These are phyloP conservation scores for Formicarius rufipectus DNA, from an alignment of 2,113 vertebrate genomes.

Conservation along the genomic window DNA sequence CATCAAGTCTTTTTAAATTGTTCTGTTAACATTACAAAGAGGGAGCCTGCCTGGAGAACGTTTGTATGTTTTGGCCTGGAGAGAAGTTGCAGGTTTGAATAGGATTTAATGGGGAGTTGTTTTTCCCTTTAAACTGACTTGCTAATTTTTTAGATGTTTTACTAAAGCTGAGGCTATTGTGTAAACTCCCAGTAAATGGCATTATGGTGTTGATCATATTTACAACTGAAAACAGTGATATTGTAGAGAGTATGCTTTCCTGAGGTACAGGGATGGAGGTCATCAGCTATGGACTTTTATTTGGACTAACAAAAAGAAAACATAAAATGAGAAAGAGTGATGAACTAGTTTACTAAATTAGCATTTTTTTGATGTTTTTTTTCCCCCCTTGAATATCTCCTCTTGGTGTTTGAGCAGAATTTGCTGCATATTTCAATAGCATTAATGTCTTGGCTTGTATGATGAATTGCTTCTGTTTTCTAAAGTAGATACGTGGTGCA, in stretches of 20 bases:
- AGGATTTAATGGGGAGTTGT: slow-evolving; percentile 39
- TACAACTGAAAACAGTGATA: slow-evolving; percentile 66
- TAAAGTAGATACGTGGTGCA: neutral
- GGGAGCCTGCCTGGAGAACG: neutral
- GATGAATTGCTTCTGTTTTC: neutral
- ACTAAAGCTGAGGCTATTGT: slow-evolving; percentile 33
- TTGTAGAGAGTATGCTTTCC: slow-evolving; percentile 50
- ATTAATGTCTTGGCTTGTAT: neutral
- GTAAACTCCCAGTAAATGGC: slow-evolving; percentile 37
- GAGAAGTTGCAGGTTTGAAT: slow-evolving; percentile 49
- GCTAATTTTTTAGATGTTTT: slow-evolving; percentile 67
- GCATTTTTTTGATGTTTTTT: neutral
- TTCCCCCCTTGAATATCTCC: neutral
- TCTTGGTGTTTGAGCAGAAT: neutral
- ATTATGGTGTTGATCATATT: slow-evolving; percentile 63
- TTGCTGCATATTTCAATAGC: neutral
- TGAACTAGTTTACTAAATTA: neutral
- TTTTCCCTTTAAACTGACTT: slow-evolving; percentile 67
- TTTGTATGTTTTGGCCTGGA: slow-evolving; percentile 66
- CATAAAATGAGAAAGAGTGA: neutral
- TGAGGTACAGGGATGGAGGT: slow-evolving; percentile 5
- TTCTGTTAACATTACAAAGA: slow-evolving; percentile 47
- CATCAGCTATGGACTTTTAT: neutral
- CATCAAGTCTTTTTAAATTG: neutral
- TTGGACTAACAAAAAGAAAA: neutral